Percentiles rank a stretch among this genome's conserved stretches.
Evolutionary conservation across 2,888 invertebrate genomes (phyloP).

Genomic region (Desoria tigrina): DNA sequence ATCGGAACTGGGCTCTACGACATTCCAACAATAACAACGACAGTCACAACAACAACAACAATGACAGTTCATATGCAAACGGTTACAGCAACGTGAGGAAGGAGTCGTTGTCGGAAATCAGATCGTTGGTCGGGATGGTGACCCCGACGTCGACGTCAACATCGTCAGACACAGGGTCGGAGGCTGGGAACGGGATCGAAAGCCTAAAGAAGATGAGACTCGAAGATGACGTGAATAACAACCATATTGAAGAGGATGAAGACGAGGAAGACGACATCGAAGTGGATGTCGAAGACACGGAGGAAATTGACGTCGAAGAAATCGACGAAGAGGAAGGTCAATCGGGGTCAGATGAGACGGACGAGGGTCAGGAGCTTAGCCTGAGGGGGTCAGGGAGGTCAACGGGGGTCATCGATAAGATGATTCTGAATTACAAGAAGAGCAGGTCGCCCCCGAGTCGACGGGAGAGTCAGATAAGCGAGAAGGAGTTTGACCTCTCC

Average conservation of each 20-base stretch:
- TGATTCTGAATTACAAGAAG: too few relatives aligned
- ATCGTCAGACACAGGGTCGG: slow-evolving; percentile 44
- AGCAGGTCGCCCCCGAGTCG: too few relatives aligned
- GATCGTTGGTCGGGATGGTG: slow-evolving; percentile 70
- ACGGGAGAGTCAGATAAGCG: too few relatives aligned
- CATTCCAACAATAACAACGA: slow-evolving; percentile 19
- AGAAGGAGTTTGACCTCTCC: too few relatives aligned
- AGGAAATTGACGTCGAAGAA: slow-evolving; percentile 38
- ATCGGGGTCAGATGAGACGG: slow-evolving; percentile 21
- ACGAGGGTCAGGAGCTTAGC: slow-evolving; percentile 28
- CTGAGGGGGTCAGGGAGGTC: neutral
- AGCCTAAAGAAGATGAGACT: slow-evolving; percentile 49
- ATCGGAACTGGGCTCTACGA: slow-evolving; percentile 51
- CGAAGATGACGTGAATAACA: slow-evolving; percentile 52
- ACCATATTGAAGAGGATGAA: slow-evolving; percentile 43
- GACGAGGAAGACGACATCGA: slow-evolving; percentile 46
- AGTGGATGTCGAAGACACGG: slow-evolving; percentile 44
- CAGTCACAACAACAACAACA: slow-evolving; percentile 23
- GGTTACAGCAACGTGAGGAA: slow-evolving; percentile 24
- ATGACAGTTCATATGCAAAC: slow-evolving; percentile 25
- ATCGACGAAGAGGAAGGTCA: slow-evolving; percentile 42
- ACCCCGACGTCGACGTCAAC: slow-evolving; percentile 57
- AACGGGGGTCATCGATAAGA: neutral
- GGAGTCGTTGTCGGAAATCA: slow-evolving; percentile 9
- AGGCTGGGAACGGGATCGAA: slow-evolving; percentile 39